Evolutionary conservation across 2,888 invertebrate species (phyloP).

Genomic region (Aspidiotus rigidus): DNA sequence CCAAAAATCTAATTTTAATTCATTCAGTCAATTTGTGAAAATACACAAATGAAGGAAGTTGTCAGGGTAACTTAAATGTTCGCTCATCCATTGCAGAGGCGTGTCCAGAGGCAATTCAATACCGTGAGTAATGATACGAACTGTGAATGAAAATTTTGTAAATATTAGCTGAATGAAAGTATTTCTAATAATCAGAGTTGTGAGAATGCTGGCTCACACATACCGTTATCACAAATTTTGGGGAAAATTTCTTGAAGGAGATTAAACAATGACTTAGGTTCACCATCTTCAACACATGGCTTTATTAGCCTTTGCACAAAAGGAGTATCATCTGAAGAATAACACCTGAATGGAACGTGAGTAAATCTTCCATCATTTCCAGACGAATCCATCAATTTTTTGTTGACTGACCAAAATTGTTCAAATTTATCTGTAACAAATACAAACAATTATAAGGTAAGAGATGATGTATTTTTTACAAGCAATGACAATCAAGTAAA

Average conservation of each 20-base stretch:
- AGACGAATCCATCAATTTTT: slow-evolving; percentile 79
- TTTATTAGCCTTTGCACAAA: slow-evolving; percentile 66
- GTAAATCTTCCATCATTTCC: slow-evolving; percentile 71
- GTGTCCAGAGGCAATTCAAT: slow-evolving; percentile 77
- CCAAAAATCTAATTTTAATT: no score
- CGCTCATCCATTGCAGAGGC: slow-evolving; percentile 92
- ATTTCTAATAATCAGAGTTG: background rate
- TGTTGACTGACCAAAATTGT: slow-evolving; percentile 96
- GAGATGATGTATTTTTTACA: background rate
- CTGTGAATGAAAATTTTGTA: slow-evolving; percentile 47
- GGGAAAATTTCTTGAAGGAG: slow-evolving; percentile 61
- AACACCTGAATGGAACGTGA: slow-evolving; percentile 81
- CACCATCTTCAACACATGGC: slow-evolving; percentile 65
- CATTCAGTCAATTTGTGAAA: slow-evolving; percentile 2
- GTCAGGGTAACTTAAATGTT: slow-evolving; percentile 95
- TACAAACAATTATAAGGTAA: slow-evolving; percentile 1
- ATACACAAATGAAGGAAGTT: slow-evolving; percentile 81
- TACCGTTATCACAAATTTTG: slow-evolving; percentile 41
- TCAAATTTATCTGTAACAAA: slow-evolving; percentile 81
- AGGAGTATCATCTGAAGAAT: slow-evolving; percentile 58
- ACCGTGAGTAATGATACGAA: slow-evolving; percentile 76
- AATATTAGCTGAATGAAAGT: background rate
- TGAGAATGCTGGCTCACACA: background rate
- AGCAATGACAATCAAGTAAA: no score
- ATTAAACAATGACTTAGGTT: slow-evolving; percentile 60